Evolutionary conservation across 2,797 vertebrate species (phyloP).

Genomic region (Pogonophryne albipinna): DNA sequence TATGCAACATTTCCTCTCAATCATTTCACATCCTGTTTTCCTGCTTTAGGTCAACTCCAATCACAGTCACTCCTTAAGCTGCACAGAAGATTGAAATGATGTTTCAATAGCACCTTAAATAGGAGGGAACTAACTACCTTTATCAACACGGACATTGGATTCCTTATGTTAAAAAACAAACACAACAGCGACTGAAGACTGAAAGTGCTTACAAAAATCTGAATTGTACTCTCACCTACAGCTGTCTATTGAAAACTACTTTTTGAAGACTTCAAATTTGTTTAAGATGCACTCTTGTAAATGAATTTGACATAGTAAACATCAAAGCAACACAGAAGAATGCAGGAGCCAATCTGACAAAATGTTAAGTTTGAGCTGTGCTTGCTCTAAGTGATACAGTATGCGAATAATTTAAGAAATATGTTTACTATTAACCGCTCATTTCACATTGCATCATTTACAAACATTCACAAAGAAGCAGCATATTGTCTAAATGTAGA

Average conservation of each 20-base stretch:
- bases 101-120: conserved; percentile 83
- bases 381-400: conserved; percentile 60
- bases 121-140: conserved; percentile 60
- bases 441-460: conserved; percentile 75
- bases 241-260: conserved; percentile 19
- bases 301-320: conserved; percentile 74
- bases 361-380: conserved; percentile 67
- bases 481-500: conserved; percentile 74
- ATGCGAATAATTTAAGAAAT: conserved; percentile 72
- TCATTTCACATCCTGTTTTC: conserved; percentile 73
- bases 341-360: conserved; percentile 60
- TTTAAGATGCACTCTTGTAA: conserved; percentile 72
- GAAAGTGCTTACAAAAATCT: conserved; percentile 56
- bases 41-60: conserved; percentile 56
- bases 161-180: conserved; percentile 56
- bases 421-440: conserved; percentile 49
- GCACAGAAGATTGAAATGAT: conserved; percentile 82
- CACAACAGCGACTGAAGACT: conserved; percentile 69
- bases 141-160: conserved; percentile 55
- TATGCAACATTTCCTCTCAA: conserved; percentile 65
- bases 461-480: conserved; percentile 79
- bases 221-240: conserved; percentile 30
- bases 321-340: conserved; percentile 70
- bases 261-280: conserved; percentile 46
- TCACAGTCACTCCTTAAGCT: conserved; percentile 79